These are phyloP conservation scores for Phataginus tricuspis DNA, from an alignment of 2,797 vertebrate species.

Conservation along the genomic window DNA sequence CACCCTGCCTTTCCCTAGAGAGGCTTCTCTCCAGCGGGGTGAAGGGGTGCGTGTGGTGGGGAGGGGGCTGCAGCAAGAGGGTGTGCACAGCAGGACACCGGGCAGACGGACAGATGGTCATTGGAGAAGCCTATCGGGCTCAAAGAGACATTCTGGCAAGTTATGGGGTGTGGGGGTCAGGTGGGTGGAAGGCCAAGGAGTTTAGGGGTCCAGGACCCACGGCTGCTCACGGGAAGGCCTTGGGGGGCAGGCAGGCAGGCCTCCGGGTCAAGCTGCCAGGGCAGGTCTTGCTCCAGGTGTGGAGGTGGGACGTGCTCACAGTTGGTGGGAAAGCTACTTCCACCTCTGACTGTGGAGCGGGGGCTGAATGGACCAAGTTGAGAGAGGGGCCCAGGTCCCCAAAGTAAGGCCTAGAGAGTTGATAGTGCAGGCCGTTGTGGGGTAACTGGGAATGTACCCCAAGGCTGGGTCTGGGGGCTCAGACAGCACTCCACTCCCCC, in stretches of 20 bases:
- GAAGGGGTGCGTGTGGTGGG: background rate
- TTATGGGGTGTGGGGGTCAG: background rate
- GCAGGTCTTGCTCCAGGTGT: background rate
- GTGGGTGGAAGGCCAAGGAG: background rate
- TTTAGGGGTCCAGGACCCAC: background rate
- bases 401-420: slow-evolving; percentile 54
- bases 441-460: background rate
- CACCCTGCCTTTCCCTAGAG: slow-evolving; percentile 82
- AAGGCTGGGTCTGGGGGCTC: background rate
- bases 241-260: background rate
- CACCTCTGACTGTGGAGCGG: slow-evolving; percentile 1
- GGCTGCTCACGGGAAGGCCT: background rate
- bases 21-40: slow-evolving; percentile 67
- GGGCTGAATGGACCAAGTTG: background rate
- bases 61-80: slow-evolving; percentile 27
- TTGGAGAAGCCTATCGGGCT: slow-evolving; percentile 53
- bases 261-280: background rate
- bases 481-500: background rate
- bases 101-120: slow-evolving; percentile 71
- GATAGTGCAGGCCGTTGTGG: background rate
- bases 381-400: background rate
- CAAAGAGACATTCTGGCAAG: slow-evolving; percentile 82
- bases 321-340: background rate
- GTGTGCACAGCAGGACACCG: slow-evolving; percentile 80
- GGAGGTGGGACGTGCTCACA: background rate